Evolutionary conservation across 2,797 vertebrate genomes (phyloP), one percentile per base, ranked within the genome.

Genomic region (Lycodopsis pacificus): DNA sequence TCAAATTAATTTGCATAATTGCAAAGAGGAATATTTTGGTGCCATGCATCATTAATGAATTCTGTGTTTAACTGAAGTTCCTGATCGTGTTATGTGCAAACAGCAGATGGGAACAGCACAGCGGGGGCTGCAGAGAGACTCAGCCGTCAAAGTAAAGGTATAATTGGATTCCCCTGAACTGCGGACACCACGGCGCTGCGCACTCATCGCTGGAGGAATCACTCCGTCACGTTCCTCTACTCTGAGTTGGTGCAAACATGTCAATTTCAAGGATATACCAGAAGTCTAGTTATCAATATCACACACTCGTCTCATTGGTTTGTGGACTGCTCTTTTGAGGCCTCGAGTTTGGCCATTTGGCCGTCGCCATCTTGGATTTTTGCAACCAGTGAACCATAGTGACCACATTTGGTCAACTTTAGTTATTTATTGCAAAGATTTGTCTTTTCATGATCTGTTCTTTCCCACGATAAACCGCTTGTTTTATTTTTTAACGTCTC

Each of bases 61-160:
- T 49, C 63, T 65, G 75, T 86, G 85, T 86, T 92, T 84, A 88
- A 89, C 83, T 81, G 87, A 83, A 84, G 80, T 67, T 87, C 65
- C 71, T 87, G 86, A 88, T 91, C 73, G 88, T 65, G 72, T 82
- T 83, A 75, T 68, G 78, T 76, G 54, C 72, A 87, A 88, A 88
- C 85, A 89, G 65, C 88, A 89, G 90, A 88, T 89, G 86, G 86
- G 48, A 79, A 5, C 22, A 4, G 32, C 65, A 1, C 87, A 86
- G 83, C 81, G 40, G 88, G 79, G 71, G 73, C 68, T 38, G 64
- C 53, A 46, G 58, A 57, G 11, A 75, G 73, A 78, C 80, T 14
- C 53, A 82, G 64, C 34, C 59, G 38, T 67, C 53, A 7, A 79
- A 80, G 73, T 83, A 53, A 65, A 77, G 65, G 78, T 88, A 85